These are phyloP conservation scores for Harpalus rufipes DNA, from an alignment of 2,888 invertebrate species.

Conservation along the genomic window DNA sequence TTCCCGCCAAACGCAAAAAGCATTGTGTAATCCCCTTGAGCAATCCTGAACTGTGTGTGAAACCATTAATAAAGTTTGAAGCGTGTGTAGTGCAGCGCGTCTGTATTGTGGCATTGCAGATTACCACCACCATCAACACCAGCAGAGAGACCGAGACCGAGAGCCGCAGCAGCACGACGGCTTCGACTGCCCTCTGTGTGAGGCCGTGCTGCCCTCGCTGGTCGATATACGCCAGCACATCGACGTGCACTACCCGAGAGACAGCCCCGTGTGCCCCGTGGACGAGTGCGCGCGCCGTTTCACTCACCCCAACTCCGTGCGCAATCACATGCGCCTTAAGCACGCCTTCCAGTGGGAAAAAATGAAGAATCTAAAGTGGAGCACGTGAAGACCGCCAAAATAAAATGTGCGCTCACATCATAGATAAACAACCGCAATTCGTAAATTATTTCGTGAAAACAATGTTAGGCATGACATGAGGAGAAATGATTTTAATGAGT, in stretches of 20 bases:
- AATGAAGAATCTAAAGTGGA: constrained; percentile 90
- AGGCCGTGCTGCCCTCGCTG: constrained; percentile 82
- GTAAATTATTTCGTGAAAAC: not conserved
- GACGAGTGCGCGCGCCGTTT: constrained; percentile 86
- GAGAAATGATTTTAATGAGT: not conserved
- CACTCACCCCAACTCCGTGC: constrained; percentile 91
- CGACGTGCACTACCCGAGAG: constrained; percentile 90
- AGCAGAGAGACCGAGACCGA: constrained; percentile 72
- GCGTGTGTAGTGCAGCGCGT: constrained; percentile 68
- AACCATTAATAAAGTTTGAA: constrained; percentile 53
- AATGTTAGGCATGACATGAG: not conserved
- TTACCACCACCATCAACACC: constrained; percentile 74
- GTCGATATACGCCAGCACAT: constrained; percentile 86
- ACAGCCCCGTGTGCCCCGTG: constrained; percentile 90
- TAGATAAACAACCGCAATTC: not conserved
- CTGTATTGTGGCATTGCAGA: constrained; percentile 81
- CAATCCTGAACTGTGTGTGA: constrained; percentile 27
- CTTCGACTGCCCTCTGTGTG: constrained; percentile 87
- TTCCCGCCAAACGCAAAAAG: constrained; percentile 38
- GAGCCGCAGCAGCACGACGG: constrained; percentile 75
- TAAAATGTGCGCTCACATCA: not conserved
- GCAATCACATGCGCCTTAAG: constrained; percentile 92
- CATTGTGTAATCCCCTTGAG: constrained; percentile 21
- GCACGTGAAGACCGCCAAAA: constrained; percentile 73
- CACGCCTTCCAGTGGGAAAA: constrained; percentile 90